Percentiles rank a stretch among this genome's conserved stretches.
These are phyloP conservation scores for Microcebus lehilahytsara DNA, from an alignment of 2,113 vertebrate species.

Conservation along the genomic window DNA sequence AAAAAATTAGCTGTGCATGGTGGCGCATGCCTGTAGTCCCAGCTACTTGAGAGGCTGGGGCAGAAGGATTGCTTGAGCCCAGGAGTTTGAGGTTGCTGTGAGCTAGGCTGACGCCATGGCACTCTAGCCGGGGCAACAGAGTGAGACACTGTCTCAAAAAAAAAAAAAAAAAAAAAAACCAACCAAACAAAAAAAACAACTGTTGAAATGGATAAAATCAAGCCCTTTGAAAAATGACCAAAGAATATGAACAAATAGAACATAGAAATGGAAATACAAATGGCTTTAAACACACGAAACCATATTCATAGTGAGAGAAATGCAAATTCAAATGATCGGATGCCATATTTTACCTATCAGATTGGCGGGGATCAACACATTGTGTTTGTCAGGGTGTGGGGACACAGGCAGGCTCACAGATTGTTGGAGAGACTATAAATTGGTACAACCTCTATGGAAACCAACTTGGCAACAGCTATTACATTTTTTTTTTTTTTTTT, in stretches of 20 bases:
- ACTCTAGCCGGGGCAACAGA: too few relatives aligned
- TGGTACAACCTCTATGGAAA: slow-evolving; percentile 3
- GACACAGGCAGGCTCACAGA: too few relatives aligned
- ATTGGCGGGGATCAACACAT: not conserved
- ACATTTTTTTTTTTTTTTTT: not conserved
- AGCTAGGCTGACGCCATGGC: too few relatives aligned
- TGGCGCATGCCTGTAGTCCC: too few relatives aligned
- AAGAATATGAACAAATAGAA: not conserved
- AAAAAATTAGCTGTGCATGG: too few relatives aligned
- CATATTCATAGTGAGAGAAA: not conserved
- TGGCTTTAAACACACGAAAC: not conserved
- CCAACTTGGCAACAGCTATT: not conserved
- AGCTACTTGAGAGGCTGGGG: too few relatives aligned
- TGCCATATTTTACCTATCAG: not conserved
- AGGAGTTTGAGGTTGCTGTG: too few relatives aligned
- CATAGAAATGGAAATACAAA: not conserved
- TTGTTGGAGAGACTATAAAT: not conserved
- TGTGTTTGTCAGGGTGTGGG: not conserved
- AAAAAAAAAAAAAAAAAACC: too few relatives aligned
- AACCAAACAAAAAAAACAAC: not conserved
- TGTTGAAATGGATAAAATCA: not conserved
- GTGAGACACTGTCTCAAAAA: too few relatives aligned
- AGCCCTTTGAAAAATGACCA: not conserved
- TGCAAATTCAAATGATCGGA: not conserved
- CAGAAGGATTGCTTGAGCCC: too few relatives aligned